A percentile compares a stretch with the other conserved stretches of the same genome.
Conservation (phyloP, 2,797 vertebrate genomes). For the Galaxias olidus region DNA sequence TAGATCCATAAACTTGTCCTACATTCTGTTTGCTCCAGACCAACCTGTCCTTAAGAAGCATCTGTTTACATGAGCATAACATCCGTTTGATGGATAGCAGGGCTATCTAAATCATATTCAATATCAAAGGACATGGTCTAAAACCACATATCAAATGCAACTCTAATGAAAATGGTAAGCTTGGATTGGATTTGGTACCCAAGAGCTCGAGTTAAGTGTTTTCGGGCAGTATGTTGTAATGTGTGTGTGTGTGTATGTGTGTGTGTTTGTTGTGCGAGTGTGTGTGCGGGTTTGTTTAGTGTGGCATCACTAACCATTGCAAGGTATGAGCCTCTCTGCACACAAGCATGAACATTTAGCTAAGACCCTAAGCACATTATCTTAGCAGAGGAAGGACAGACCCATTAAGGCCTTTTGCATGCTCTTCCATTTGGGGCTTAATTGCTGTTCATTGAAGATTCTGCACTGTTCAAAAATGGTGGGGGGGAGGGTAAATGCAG, state of each 20-base stretch:
- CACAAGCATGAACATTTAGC: conserved; percentile 7
- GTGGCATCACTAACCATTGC: conserved; percentile 21
- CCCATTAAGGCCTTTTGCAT: neutral
- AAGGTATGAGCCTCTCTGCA: conserved; percentile 38
- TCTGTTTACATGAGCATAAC: no score
- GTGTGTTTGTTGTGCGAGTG: neutral
- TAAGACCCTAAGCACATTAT: conserved; percentile 4
- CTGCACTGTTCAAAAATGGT: neutral
- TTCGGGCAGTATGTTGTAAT: neutral
- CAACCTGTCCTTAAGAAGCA: no score
- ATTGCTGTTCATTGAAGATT: neutral
- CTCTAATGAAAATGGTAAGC: no score
- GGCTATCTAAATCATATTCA: no score
- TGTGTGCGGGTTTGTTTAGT: neutral
- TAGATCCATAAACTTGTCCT: no score
- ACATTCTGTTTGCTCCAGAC: no score
- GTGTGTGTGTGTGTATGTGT: neutral
- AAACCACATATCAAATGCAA: no score
- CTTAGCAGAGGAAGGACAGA: neutral
- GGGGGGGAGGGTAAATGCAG: neutral
- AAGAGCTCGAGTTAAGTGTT: neutral
- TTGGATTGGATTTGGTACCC: neutral
- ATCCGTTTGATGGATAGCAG: no score
- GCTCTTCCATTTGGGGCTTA: neutral
- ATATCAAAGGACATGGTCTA: no score